These are phyloP conservation scores for Maniola hyperantus DNA, from an alignment of 2,888 invertebrate genomes.

Conservation along the genomic window DNA sequence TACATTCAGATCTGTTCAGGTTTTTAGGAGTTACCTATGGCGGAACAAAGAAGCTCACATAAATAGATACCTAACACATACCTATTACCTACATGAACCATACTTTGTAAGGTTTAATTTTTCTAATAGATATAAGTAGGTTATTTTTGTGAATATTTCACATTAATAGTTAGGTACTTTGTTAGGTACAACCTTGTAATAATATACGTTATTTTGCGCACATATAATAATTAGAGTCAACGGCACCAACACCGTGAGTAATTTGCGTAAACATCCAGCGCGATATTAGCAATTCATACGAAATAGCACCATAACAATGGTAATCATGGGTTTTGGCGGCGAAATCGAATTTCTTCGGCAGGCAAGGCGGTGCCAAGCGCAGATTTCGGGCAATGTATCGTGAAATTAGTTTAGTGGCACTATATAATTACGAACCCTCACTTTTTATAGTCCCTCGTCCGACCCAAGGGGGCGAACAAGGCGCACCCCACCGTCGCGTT, in stretches of 20 bases:
- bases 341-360: constrained; percentile 73
- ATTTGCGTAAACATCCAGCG: constrained; percentile 56
- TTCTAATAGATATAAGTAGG: no score
- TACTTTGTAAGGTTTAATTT: no score
- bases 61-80: no score
- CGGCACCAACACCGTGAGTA: constrained; percentile 45
- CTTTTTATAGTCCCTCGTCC: constrained; percentile 74
- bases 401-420: constrained; percentile 83
- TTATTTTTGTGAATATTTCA: no score
- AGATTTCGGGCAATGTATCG: constrained; percentile 83
- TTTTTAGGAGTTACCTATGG: no score
- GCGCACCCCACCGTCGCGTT: constrained; percentile 57
- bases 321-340: constrained; percentile 75
- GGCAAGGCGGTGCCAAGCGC: constrained; percentile 79
- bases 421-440: constrained; percentile 81
- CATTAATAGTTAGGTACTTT: no score
- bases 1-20: no score
- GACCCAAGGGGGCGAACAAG: constrained; percentile 54
- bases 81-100: no score
- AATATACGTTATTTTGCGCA: constrained; percentile 6
- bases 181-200: neutral
- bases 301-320: constrained; percentile 77
- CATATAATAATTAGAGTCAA: constrained; percentile 27
- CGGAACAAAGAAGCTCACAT: no score
- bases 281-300: constrained; percentile 76